Conservation (phyloP, 2,797 vertebrate species). For the Meda fulgida region DNA sequence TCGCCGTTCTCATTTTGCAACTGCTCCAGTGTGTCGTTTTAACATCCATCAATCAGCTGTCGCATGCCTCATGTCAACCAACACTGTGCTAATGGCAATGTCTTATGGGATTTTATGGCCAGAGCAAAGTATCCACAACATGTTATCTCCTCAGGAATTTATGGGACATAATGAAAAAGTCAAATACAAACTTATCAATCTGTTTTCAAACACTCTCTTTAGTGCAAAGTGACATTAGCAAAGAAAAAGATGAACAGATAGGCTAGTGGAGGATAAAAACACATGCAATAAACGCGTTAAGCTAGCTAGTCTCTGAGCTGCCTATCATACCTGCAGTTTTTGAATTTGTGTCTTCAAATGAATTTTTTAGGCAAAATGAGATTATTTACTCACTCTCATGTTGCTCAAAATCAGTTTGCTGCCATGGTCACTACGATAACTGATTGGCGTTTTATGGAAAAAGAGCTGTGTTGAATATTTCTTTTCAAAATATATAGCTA, state of each 20-base stretch:
- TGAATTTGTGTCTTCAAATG: background rate
- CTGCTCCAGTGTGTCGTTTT: constrained; percentile 63
- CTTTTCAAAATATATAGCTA: background rate
- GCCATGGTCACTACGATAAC: background rate
- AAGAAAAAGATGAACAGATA: constrained; percentile 33
- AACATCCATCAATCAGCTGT: constrained; percentile 70
- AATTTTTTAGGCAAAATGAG: background rate
- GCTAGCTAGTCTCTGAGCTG: background rate
- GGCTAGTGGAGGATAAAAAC: background rate
- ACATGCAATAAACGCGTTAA: background rate
- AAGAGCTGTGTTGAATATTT: background rate
- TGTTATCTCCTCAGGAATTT: constrained; percentile 48
- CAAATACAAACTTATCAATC: background rate
- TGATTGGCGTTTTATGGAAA: background rate
- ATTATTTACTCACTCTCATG: background rate
- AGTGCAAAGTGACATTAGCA: constrained; percentile 11
- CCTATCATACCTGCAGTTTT: background rate
- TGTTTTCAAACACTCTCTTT: constrained; percentile 32
- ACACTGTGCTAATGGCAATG: constrained; percentile 66
- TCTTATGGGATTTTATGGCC: constrained; percentile 64
- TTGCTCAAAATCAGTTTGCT: background rate
- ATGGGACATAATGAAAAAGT: constrained; percentile 47
- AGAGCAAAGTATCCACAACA: constrained; percentile 54
- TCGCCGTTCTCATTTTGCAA: constrained; percentile 31
- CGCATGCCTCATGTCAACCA: constrained; percentile 51